phyloP scores from a whole-genome alignment of 2,888 invertebrate genomes.

The Epinotia ramella region DNA sequence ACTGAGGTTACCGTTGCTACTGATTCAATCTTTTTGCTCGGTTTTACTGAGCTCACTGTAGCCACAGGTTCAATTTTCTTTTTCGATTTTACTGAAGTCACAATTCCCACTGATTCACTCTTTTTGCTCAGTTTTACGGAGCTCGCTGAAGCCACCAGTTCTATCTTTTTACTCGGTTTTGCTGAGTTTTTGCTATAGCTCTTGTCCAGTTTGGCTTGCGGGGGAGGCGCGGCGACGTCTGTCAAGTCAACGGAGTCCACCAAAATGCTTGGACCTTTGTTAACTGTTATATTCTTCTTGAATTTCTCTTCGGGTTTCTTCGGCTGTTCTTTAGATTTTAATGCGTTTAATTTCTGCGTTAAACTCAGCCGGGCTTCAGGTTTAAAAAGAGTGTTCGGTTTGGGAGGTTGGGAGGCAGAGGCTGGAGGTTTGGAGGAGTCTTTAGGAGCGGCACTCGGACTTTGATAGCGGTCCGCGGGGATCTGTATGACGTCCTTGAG shows the following conservation, averaged over 20 bases:
- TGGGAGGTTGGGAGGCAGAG: not conserved
- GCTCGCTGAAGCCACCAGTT: not conserved
- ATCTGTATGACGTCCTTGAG: slow-evolving; percentile 72
- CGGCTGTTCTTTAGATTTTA: not conserved
- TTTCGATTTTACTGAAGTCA: slow-evolving; percentile 1
- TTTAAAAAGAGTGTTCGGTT: not conserved
- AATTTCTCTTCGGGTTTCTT: not conserved
- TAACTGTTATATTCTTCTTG: not conserved
- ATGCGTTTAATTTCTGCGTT: not conserved
- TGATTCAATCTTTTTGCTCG: not conserved
- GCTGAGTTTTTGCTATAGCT: not conserved
- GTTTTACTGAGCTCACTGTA: slow-evolving; percentile 25
- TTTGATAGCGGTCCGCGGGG: slow-evolving; percentile 56
- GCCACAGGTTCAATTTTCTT: slow-evolving; percentile 14
- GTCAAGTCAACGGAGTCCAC: slow-evolving; percentile 46
- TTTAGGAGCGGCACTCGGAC: not conserved
- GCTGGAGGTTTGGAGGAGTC: not conserved
- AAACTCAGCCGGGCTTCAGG: not conserved
- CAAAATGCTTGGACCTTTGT: not conserved
- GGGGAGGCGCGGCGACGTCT: slow-evolving; percentile 16
- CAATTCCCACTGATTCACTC: not conserved
- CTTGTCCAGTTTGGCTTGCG: slow-evolving; percentile 23
- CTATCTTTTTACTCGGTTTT: slow-evolving; percentile 13
- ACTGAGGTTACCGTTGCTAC: not conserved
- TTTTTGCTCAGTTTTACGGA: slow-evolving; percentile 1